These are phyloP conservation scores for Tetramorium parvispinum DNA, from an alignment of 1,140 invertebrate genomes.

Conservation along the genomic window DNA sequence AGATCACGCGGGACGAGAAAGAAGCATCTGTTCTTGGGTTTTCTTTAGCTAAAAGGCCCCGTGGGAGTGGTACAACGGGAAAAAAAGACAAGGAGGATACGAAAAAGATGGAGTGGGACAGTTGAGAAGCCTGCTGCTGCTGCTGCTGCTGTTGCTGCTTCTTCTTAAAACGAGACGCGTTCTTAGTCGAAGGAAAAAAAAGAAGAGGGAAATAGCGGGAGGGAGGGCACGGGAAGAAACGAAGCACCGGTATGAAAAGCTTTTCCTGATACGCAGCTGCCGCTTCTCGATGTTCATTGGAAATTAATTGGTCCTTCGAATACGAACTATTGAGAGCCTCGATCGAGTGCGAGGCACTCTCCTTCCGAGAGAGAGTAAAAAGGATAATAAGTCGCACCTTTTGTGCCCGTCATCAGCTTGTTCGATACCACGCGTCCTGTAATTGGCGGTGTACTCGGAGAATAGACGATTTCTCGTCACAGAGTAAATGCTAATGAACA, in stretches of 20 bases:
- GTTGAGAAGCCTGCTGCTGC: conserved; percentile 61
- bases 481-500: conserved; percentile 55
- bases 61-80: conserved; percentile 59
- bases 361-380: neutral
- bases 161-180: conserved; percentile 64
- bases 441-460: conserved; percentile 31
- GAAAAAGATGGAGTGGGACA: conserved; percentile 17
- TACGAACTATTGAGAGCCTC: conserved; percentile 25
- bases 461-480: conserved; percentile 46
- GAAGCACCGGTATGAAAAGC: conserved; percentile 68
- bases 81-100: conserved; percentile 51
- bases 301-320: conserved; percentile 80
- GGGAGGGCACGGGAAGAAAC: neutral
- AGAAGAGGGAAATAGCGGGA: conserved; percentile 21
- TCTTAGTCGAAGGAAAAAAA: conserved; percentile 43
- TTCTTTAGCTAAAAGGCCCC: conserved; percentile 63
- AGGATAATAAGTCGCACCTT: conserved; percentile 30
- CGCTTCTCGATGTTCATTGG: conserved; percentile 78
- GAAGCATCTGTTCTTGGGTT: conserved; percentile 76
- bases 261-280: conserved; percentile 75
- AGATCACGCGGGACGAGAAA: conserved; percentile 43
- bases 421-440: conserved; percentile 36
- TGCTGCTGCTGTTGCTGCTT: neutral
- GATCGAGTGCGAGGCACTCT: conserved; percentile 24
- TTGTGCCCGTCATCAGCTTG: conserved; percentile 9